Evolutionary conservation across 2,888 invertebrate genomes (phyloP).

Genomic region (Limnephilus marmoratus): DNA sequence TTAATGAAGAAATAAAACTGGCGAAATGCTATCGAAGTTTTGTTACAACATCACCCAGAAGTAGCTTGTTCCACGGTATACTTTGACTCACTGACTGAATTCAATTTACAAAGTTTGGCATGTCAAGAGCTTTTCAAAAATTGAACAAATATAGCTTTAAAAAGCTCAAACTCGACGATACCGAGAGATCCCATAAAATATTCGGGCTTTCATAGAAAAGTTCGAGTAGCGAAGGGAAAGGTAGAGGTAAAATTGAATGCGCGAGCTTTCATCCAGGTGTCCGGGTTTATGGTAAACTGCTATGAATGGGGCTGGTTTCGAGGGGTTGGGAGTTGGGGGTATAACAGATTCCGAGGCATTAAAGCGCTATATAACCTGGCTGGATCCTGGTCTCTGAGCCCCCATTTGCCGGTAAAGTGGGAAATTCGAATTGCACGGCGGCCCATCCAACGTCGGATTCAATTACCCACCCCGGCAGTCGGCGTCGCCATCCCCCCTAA

Average conservation of each 20-base stretch:
- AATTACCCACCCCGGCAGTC: constrained; percentile 58
- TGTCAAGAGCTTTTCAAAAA: neutral
- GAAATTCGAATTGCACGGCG: constrained; percentile 62
- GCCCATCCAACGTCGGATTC: constrained; percentile 59
- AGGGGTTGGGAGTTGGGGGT: neutral
- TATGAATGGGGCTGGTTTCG: neutral
- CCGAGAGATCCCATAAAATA: neutral
- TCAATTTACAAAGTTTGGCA: neutral
- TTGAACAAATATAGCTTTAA: neutral
- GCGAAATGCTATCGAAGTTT: neutral
- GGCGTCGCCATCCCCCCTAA: constrained; percentile 55
- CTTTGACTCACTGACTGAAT: neutral
- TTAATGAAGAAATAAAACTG: neutral
- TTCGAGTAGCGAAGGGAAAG: constrained; percentile 2
- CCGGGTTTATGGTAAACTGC: neutral
- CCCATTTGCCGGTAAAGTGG: constrained; percentile 57
- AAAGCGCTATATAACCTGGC: constrained; percentile 15
- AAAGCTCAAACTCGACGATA: neutral
- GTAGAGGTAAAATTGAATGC: neutral
- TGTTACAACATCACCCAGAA: neutral
- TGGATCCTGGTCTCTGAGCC: constrained; percentile 30
- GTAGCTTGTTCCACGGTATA: neutral
- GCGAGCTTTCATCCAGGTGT: neutral
- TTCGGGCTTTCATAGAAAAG: neutral
- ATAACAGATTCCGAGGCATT: constrained; percentile 34